Base-by-base conservation (phyloP, 2,888 invertebrate genomes). In the Ectemnius cavifrons region DNA sequence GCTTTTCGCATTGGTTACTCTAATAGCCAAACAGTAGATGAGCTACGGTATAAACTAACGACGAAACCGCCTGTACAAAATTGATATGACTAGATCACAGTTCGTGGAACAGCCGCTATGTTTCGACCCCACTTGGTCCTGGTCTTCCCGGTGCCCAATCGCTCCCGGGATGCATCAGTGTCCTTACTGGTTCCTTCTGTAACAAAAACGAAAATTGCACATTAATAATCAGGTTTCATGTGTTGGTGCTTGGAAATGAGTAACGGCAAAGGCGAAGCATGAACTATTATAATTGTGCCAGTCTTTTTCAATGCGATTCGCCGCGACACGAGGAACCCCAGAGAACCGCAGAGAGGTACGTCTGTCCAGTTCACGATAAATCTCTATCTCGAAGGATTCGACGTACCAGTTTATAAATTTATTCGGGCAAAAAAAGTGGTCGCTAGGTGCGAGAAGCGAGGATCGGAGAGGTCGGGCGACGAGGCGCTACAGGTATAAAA, bases 81-180 rank as follows among this genome's bases (percentile, higher is more conserved):
- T 67, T 80, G 67, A 80, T 85, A 86, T 89, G 89, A 90, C 89
- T 90, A 89, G 89, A 89, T 89, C 88, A 89, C 87, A 89, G 86
- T 84, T 81, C 70, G 78, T 84, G 80, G 80, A 84, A 87, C 84
- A 87, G 86, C 86, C 84, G 83, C 82, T 78, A 77, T 68, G 84
- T 67, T 68, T 78, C 67, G 37, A 28, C 77, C 52, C 46, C 60
- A 52, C 63, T 64, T 45, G 63, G 18, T 65, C 66, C 52, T 58
- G 23, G 67, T 28, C 28, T 37, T 23, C 23, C 57, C 52, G 52
- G 16, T 4, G 13, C 13, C 16, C 16, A 52, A 1, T 13, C 5
- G 16, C n/a, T n/a, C 13, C 61, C 28, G 56, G 49, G 27, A 60
- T 45, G 13, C 20, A 58, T 20, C 52, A 47, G n/a, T 37, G 6